phyloP scores from a whole-genome alignment of 2,797 vertebrate genomes.

The Morus bassanus region DNA sequence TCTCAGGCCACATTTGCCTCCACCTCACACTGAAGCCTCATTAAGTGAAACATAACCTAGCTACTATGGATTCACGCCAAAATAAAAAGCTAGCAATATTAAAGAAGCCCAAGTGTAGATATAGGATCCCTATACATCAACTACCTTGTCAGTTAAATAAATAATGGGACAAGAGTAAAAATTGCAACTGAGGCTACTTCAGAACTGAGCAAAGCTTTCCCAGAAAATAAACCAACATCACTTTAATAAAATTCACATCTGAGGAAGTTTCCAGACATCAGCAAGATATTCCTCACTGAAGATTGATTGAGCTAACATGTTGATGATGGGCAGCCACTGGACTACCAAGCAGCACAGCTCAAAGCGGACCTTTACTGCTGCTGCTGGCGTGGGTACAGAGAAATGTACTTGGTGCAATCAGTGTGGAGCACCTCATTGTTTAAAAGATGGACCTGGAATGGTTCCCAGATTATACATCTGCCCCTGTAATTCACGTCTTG shows the following conservation, averaged over 20 bases:
- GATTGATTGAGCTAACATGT: fast-evolving
- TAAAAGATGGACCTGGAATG: background rate
- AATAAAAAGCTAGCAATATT: background rate
- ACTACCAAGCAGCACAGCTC: background rate
- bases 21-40: background rate
- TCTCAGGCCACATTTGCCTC: background rate
- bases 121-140: background rate
- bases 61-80: background rate
- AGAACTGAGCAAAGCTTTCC: background rate
- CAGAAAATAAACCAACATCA: background rate
- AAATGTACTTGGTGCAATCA: background rate
- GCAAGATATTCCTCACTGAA: background rate
- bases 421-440: background rate
- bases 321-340: background rate
- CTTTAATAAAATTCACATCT: background rate
- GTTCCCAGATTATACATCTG: background rate
- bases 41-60: background rate
- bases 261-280: background rate
- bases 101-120: background rate
- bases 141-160: background rate
- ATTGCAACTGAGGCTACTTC: background rate
- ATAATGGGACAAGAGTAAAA: background rate
- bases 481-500: background rate
- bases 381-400: background rate
- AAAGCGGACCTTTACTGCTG: background rate